A percentile compares a stretch with the other conserved stretches of the same genome.
phyloP scores from a whole-genome alignment of 1,140 invertebrate species.

The Atopsyche davidsoni region DNA sequence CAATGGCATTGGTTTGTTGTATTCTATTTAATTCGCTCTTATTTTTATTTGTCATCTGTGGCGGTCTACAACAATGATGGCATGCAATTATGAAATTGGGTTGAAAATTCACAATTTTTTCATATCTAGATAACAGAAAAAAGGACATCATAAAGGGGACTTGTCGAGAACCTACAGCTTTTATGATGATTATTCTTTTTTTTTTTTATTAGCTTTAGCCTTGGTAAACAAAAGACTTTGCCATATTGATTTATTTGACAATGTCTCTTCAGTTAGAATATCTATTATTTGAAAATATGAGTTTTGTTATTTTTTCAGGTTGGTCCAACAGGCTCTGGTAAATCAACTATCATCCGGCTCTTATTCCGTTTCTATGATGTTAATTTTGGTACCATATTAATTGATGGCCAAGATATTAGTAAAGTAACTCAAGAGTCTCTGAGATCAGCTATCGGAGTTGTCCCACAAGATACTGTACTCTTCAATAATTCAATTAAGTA shows the following conservation, averaged over 20 bases:
- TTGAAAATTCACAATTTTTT: too few species aligned
- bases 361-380: conserved; percentile 95
- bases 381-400: conserved; percentile 72
- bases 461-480: conserved; percentile 95
- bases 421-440: conserved; percentile 75
- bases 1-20: conserved; percentile 76
- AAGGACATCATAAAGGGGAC: too few species aligned
- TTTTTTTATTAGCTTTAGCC: neutral
- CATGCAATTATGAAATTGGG: too few species aligned
- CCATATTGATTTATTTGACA: neutral
- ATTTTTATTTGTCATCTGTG: neutral
- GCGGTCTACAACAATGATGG: neutral
- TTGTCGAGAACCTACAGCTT: too few species aligned
- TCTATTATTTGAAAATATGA: neutral
- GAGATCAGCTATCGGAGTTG: conserved; percentile 77
- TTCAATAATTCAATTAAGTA: conserved; percentile 89
- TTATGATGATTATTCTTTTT: too few species aligned
- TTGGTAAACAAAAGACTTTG: neutral
- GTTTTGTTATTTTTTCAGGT: conserved; percentile 51
- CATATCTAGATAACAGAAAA: too few species aligned
- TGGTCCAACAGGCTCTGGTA: conserved; percentile 83
- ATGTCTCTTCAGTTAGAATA: neutral
- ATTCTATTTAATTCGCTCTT: conserved; percentile 6
- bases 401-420: conserved; percentile 82
- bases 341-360: conserved; percentile 88